Evolutionary conservation across 2,888 invertebrate genomes (phyloP).

Genomic region (Eueremaeus valkanovi): DNA sequence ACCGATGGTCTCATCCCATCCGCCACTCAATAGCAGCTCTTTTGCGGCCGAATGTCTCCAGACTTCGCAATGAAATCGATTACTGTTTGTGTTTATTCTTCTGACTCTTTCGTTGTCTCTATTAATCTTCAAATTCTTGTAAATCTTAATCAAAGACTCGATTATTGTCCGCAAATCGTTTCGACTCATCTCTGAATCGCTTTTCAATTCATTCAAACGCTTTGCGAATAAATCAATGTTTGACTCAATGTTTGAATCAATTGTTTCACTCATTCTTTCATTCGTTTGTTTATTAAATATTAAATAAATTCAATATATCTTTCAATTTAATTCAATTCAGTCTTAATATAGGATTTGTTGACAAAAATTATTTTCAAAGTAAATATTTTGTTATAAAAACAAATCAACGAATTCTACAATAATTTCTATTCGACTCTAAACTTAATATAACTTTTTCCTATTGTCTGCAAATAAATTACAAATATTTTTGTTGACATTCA

Average conservation of each 20-base stretch:
- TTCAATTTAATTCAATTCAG: not conserved
- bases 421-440: too few species aligned
- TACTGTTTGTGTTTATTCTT: constrained; percentile 11
- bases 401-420: too few species aligned
- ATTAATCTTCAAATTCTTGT: not conserved
- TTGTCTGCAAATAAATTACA: too few species aligned
- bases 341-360: constrained; percentile 27
- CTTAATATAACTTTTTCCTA: too few species aligned
- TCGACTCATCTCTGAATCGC: not conserved
- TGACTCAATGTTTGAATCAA: not conserved
- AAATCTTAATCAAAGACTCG: constrained; percentile 9
- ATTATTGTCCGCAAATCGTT: constrained; percentile 16
- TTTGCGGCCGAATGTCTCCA: constrained; percentile 5
- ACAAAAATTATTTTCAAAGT: constrained; percentile 45
- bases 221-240: not conserved
- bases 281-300: not conserved
- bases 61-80: not conserved
- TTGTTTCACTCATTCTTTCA: not conserved
- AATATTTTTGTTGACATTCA: too few species aligned
- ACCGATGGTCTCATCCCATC: constrained; percentile 6
- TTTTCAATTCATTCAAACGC: not conserved
- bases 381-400: too few species aligned
- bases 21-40: not conserved
- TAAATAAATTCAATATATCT: not conserved
- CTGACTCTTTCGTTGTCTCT: not conserved